Evolutionary conservation across 2,888 invertebrate species (phyloP).

Genomic region (Oxycera nigricornis): DNA sequence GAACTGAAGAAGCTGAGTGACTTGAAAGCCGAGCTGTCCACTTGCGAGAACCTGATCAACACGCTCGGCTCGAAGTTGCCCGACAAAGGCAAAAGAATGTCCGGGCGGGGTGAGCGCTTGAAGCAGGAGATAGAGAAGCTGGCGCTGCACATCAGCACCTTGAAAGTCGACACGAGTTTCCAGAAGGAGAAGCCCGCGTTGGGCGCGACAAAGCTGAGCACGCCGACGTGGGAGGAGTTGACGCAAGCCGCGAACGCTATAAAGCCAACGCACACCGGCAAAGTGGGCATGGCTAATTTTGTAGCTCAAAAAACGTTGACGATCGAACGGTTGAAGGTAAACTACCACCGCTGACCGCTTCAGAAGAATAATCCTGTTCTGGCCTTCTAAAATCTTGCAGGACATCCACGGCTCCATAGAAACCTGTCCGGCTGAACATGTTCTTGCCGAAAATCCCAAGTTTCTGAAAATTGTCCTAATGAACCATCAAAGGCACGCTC

Average conservation of each 20-base stretch:
- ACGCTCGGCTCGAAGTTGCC: conserved; percentile 63
- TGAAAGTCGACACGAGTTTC: conserved; percentile 1
- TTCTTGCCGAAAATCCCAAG: conserved; percentile 67
- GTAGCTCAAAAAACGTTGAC: conserved; percentile 74
- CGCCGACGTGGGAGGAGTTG: conserved; percentile 55
- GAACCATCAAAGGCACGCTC: conserved; percentile 84
- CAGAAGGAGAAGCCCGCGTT: background rate
- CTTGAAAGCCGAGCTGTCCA: conserved; percentile 62
- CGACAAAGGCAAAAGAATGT: conserved; percentile 70
- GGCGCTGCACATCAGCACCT: background rate
- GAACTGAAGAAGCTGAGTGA: conserved; percentile 63
- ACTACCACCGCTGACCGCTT: background rate
- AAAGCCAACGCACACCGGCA: conserved; percentile 57
- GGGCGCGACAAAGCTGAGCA: background rate
- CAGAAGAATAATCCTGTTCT: background rate
- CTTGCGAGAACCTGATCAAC: conserved; percentile 54
- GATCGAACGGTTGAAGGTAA: conserved; percentile 70
- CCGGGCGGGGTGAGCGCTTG: conserved; percentile 62
- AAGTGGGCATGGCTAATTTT: conserved; percentile 71
- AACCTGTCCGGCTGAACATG: conserved; percentile 70
- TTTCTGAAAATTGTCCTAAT: conserved; percentile 74
- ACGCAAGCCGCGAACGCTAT: conserved; percentile 57
- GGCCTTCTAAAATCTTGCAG: conserved; percentile 43
- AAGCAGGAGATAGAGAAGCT: conserved; percentile 61
- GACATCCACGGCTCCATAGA: conserved; percentile 75